Evolutionary conservation across 2,888 invertebrate genomes (phyloP), one percentile per base, ranked within the genome.

Genomic region (Pseudolycoriella hygida): DNA sequence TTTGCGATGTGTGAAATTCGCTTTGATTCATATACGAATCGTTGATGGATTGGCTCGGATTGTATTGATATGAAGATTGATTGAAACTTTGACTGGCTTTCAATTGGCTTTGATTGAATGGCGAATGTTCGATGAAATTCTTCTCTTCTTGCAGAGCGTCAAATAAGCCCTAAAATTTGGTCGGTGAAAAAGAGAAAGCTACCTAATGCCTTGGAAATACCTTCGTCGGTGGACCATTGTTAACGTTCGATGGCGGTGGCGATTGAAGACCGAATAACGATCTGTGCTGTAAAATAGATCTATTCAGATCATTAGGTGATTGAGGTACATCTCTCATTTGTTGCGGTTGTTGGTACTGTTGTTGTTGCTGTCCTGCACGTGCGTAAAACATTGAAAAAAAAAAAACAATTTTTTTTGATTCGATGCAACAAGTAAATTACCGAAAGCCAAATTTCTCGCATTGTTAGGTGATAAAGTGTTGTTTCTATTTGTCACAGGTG

Each of bases 391-490:
- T 25, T 14, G 8, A 38, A 20, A 3, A 20, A 4, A 12, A 37
- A 45, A 31, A 39, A 44, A 14, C 39, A 30, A 10, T 19, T n/a
- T 17, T n/a, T 18, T 30, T 15, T 18, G 17, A 39, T 8, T 25
- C 20, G 10, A 14, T 5, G 2, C 17, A 40, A n/a, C 30, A 20
- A 10, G 14, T 8, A 42, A 25, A 40, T 41, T 59, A 74, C 75
- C 73, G 53, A 74, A 75, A 20, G 72, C 71, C 45, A 71, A 60
- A 51, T 60, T 69, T 37, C 65, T 68, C 47, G 66, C 73, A 58
- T 68, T 73, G 45, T 74, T 73, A 41, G 76, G 76, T 0, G 75
- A 75, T 42, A 75, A 60, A 47, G 74, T 74, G 50, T 72, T 75
- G 45, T 55, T 62, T 48, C 74, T 63, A 15, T 74, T 71, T 14